These are phyloP conservation scores for Pilophorus perplexus DNA, from an alignment of 2,888 invertebrate genomes.

Conservation along the genomic window DNA sequence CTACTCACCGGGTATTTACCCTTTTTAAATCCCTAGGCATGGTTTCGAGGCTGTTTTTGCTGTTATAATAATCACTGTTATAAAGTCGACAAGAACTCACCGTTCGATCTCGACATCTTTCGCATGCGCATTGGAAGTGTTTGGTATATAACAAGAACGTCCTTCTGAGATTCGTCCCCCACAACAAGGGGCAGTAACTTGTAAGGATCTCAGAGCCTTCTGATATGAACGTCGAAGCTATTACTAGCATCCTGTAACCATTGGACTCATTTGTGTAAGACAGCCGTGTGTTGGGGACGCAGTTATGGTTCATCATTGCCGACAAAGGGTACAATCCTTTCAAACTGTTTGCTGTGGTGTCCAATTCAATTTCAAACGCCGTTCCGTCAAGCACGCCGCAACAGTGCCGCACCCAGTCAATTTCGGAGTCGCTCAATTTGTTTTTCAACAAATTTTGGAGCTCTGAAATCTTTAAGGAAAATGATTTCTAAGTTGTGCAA, in stretches of 20 bases:
- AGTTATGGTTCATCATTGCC: constrained; percentile 67
- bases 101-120: constrained; percentile 64
- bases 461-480: constrained; percentile 3
- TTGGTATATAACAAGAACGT: constrained; percentile 64
- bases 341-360: constrained; percentile 52
- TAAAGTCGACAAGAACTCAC: too few relatives aligned
- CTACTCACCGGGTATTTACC: too few relatives aligned
- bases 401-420: constrained; percentile 57
- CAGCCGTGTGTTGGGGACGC: constrained; percentile 65
- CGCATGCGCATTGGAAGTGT: constrained; percentile 66
- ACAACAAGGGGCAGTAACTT: constrained; percentile 64
- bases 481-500: too few relatives aligned
- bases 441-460: background rate
- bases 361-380: constrained; percentile 62
- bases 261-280: constrained; percentile 56
- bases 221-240: constrained; percentile 60
- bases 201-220: constrained; percentile 62
- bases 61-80: too few relatives aligned
- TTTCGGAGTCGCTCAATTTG: background rate
- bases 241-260: constrained; percentile 60
- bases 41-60: too few relatives aligned
- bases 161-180: constrained; percentile 66
- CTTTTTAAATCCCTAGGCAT: too few relatives aligned
- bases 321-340: constrained; percentile 67
- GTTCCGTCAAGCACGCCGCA: constrained; percentile 66